A percentile compares a stretch with the other conserved stretches of the same genome.
These are phyloP conservation scores for Cebidichthys violaceus DNA, from an alignment of 2,113 vertebrate species.

Conservation along the genomic window DNA sequence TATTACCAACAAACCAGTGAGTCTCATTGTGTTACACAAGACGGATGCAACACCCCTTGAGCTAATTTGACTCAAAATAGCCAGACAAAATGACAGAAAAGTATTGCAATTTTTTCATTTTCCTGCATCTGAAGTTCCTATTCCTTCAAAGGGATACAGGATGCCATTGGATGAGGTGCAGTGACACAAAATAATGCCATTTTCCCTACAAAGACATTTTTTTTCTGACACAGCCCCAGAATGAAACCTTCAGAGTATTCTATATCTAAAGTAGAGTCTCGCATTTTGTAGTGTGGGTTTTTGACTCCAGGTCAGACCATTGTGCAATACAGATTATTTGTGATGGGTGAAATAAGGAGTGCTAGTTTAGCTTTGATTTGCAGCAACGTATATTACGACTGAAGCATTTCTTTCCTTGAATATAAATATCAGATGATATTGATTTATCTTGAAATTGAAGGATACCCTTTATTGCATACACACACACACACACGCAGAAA, in stretches of 20 bases:
- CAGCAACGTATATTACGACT: constrained; percentile 6
- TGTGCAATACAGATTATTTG: neutral
- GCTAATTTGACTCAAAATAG: constrained; percentile 94
- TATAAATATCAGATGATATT: constrained; percentile 2
- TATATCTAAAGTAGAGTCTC: constrained; percentile 3
- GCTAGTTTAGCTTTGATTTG: constrained; percentile 29
- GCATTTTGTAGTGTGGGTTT: neutral
- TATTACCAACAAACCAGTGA: constrained; percentile 54
- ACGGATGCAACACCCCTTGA: constrained; percentile 87
- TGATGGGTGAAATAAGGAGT: neutral
- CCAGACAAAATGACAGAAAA: constrained; percentile 95
- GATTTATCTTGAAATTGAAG: constrained; percentile 31
- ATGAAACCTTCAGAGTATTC: constrained; percentile 48
- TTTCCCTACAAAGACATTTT: constrained; percentile 81
- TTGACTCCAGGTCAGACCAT: neutral
- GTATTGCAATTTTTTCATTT: constrained; percentile 93
- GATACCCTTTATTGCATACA: neutral
- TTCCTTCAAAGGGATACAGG: constrained; percentile 93
- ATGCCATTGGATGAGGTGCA: constrained; percentile 86
- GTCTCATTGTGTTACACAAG: constrained; percentile 81
- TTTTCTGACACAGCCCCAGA: constrained; percentile 77
- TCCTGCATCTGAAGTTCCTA: constrained; percentile 84
- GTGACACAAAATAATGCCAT: constrained; percentile 84
- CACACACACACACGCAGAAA: neutral
- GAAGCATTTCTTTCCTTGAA: neutral